Evolutionary conservation across 2,797 vertebrate genomes (phyloP).

Genomic region (Ptychadena robeensis): DNA sequence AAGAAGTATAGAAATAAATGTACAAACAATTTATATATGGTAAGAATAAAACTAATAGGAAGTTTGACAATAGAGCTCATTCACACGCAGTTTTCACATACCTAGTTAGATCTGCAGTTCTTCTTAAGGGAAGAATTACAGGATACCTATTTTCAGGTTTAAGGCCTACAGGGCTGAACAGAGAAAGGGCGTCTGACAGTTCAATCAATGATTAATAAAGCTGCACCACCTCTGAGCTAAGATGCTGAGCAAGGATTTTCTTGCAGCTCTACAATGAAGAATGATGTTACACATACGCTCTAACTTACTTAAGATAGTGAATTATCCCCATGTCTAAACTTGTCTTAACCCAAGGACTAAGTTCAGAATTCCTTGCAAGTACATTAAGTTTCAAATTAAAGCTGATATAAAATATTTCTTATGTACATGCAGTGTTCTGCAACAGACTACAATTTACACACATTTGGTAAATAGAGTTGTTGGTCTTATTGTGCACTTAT

Average conservation of each 20-base stretch:
- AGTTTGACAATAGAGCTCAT: not conserved
- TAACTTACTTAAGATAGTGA: slow-evolving; percentile 43
- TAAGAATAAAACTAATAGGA: not conserved
- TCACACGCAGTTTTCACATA: not conserved
- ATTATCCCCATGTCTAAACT: slow-evolving; percentile 41
- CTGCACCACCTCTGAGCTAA: slow-evolving; percentile 37
- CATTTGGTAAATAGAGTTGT: not conserved
- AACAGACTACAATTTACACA: not conserved
- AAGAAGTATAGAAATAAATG: not conserved
- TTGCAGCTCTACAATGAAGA: slow-evolving; percentile 43
- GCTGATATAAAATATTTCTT: not conserved
- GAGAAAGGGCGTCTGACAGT: slow-evolving; percentile 44
- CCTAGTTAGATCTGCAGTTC: not conserved
- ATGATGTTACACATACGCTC: slow-evolving; percentile 33
- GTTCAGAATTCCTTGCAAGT: not conserved
- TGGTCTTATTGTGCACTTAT: no score
- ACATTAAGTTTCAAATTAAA: not conserved
- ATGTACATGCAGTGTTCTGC: not conserved
- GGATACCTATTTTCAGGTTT: slow-evolving; percentile 43
- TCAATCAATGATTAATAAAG: slow-evolving; percentile 54
- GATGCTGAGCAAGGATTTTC: slow-evolving; percentile 48
- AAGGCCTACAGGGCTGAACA: slow-evolving; percentile 32
- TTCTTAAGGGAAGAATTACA: slow-evolving; percentile 29
- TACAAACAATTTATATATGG: slow-evolving; percentile 1
- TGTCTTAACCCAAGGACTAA: slow-evolving; percentile 10